Evolutionary conservation across 2,797 vertebrate genomes (phyloP), one percentile per base, ranked within the genome.

Genomic region (Tragelaphus eurycerus): DNA sequence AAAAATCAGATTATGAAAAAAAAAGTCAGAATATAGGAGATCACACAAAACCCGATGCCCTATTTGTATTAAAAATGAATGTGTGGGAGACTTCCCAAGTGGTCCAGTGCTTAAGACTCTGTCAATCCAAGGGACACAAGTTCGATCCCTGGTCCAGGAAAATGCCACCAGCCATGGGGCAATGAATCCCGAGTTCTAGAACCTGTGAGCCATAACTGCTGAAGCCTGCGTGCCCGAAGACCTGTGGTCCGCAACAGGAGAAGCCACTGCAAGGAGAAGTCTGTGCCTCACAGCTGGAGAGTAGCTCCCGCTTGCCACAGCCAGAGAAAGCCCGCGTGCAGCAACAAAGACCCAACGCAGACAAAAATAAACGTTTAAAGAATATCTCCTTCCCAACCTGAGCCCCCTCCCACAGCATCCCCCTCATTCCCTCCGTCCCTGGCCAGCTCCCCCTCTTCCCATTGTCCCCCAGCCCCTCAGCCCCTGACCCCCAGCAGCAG

Each of bases 1-100:
- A 76, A 93, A 91, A 62, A 54, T 90, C 57, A 90, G 82, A 60
- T 52, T 34, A 50, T 1, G 59, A 90, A 91, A 57, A 55, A 43
- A 76, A 93, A 91, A 57, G 59, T 90, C 57, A 92, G 76, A 60
- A 46, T 31, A 50, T 1, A 54, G 82, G 74, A 46, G 31, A 12
- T 4, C 6, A 1, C 10, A 6, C 29, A n/a, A 60, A 16, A 5
- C 34, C n/a, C 12, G 4, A 31, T 31, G 19, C 10, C 15, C 54
- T 15, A 54, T 79, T 29, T 17, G 4, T 57, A 7, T 87, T 88
- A 78, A 83, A 46, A 85, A 46, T 38, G 34, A 79, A 67, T 17
- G 54, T 4, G 38, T 5, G 9, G 92, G 60, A 52, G 74, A 46
- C 43, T 76, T 76, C 7, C 25, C 43, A 46, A 46, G 74, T 76